Evolutionary conservation across 2,797 vertebrate genomes (phyloP).

Genomic region (Rousettus madagascariensis): DNA sequence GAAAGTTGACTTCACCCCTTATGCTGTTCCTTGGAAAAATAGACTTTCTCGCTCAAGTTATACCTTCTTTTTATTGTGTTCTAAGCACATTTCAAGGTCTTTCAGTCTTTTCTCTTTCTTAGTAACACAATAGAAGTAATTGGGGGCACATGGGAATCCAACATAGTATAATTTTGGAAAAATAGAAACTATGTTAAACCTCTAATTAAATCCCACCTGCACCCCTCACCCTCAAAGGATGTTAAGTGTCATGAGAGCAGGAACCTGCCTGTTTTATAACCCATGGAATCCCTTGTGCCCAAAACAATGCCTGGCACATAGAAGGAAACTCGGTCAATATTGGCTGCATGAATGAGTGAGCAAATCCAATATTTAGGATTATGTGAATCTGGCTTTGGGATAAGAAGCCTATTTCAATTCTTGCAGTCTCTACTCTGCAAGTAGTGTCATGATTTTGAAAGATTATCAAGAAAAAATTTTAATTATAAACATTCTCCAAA

Average conservation of each 20-base stretch:
- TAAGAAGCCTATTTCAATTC: neutral
- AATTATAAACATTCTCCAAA: slow-evolving; percentile 27
- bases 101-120: neutral
- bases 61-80: neutral
- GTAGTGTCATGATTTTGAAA: neutral
- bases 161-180: neutral
- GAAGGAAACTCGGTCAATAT: neutral
- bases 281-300: neutral
- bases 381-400: neutral
- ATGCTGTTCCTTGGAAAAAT: neutral
- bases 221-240: neutral
- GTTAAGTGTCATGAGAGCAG: neutral
- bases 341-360: neutral
- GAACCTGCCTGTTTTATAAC: neutral
- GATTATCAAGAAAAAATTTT: slow-evolving; percentile 10
- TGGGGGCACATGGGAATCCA: neutral
- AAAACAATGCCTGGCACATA: neutral
- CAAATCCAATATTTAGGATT: neutral
- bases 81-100: neutral
- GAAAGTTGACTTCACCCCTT: neutral
- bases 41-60: neutral
- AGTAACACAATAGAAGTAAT: neutral
- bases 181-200: neutral
- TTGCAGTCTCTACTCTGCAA: neutral
- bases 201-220: neutral